phyloP scores from a whole-genome alignment of 2,113 vertebrate species.

The Bos javanicus region DNA sequence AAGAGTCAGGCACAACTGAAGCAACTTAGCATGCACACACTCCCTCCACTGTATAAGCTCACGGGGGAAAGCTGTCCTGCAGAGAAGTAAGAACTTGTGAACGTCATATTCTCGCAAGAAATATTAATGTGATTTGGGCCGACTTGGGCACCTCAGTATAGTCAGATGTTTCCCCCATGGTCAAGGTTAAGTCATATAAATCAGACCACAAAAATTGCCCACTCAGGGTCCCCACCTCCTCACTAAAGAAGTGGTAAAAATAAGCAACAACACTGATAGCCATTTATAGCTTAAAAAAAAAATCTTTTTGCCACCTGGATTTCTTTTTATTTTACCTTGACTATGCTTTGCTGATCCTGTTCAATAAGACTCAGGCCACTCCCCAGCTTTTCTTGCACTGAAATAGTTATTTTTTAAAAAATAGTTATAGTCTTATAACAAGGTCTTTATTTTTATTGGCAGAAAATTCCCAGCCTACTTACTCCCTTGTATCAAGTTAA shows the following conservation, averaged over 20 bases:
- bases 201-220: background rate
- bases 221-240: background rate
- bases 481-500: conserved; percentile 18
- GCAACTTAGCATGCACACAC: background rate
- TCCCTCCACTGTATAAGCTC: background rate
- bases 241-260: background rate
- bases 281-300: background rate
- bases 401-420: conserved; percentile 5
- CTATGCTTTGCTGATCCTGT: background rate
- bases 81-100: background rate
- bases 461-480: conserved; percentile 30
- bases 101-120: background rate
- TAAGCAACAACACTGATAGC: background rate
- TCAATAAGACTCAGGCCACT: background rate
- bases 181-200: background rate
- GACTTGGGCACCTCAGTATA: background rate
- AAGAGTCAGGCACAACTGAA: background rate
- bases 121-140: background rate
- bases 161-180: background rate
- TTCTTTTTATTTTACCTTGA: conserved; percentile 20
- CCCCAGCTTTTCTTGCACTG: background rate
- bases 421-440: background rate
- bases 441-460: conserved; percentile 57
- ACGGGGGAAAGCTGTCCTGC: background rate
- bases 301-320: background rate